Base-by-base conservation (phyloP, 2,797 vertebrate genomes). In the Platalea minor region DNA sequence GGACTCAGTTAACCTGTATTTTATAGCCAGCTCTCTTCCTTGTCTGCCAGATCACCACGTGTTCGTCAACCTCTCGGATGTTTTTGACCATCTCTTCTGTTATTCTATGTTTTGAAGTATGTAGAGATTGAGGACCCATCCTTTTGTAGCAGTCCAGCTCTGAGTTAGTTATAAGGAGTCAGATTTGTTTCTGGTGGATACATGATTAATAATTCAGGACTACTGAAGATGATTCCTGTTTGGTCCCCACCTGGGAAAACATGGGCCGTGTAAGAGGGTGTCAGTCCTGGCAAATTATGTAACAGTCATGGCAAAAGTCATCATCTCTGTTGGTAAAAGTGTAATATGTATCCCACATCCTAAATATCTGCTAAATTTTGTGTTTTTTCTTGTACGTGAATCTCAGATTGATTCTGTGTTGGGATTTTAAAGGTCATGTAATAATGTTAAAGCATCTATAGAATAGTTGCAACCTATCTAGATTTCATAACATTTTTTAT, bases 211-310 rank as follows among this genome's bases (percentile, higher is more conserved):
- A 56, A n/a, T 39, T 88, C 14, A 39, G 50, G 25, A 11, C 33
- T 78, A 6, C 26, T 50, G 41, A 50, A 60, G 43, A 8, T 12
- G 29, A 29, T 15, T 86, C 59, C 43, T 48, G 17, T 33, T n/a
- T 59, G 35, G 19, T 54, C 23, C 53, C 53, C 28, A n/a, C 3
- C 23, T 64, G 50, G 79, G 35, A 37, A 24, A 67, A 46, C 15
- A 2, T 0, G 18, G 39, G 2, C 45, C 2, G 0, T 7, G 29
- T 16, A 41, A 31, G 53, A 75, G 33, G 14, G 20, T 1, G 1
- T 20, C 41, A 11, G 25, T 45, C 53, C 65, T 70, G 48, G n/a
- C 13, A 25, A 53, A 63, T 28, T 6, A 10, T 8, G 1, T 17
- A 35, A 28, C 7, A 15, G 37, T 17, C 39, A 21, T 24, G 37